Base-by-base conservation (phyloP, 2,113 vertebrate species). In the Prunella himalayana region DNA sequence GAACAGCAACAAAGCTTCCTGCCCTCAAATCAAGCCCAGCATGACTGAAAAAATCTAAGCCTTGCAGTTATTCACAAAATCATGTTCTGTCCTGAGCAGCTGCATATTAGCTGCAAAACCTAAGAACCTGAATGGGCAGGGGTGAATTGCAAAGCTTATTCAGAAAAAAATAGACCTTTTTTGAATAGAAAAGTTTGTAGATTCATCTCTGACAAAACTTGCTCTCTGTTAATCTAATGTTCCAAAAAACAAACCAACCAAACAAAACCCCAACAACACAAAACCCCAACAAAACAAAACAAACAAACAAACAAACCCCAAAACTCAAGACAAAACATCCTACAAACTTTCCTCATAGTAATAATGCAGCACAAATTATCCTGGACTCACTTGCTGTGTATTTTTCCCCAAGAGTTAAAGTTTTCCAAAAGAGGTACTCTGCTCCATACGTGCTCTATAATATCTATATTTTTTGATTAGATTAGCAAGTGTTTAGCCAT, bases 321-420 rank as follows among this genome's bases (percentile, higher is more conserved):
- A 22, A 30, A 7, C 21, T n/a, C 44, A n/a, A n/a, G 8, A 9
- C 5, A 72, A 80, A 71, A 3, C 17, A 0, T 5, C 9, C 24
- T 24, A 31, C 7, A 75, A 64, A 20, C 3, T 69, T 68, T 16
- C 8, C 15, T 49, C 28, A 54, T n/a, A 80, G 39, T 49, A 59
- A 30, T 59, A 27, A 49, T 49, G 75, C 18, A 49, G 10, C 20
- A 56, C 33, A 47, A 64, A 16, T 17, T 18, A 37, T 50, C 21
- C 23, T 30, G 24, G 41, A 61, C 12, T 57, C 7, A 10, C 35
- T 54, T 0, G 1, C 10, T 82, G 14, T 16, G 12, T n/a, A 31
- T 56, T 85, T 21, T 7, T 44, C 11, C 22, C 28, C 49, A 77
- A 68, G 27, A 30, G 4, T n/a, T 37, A 47, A 86, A 71, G 12